Conservation (phyloP, 2,797 vertebrate genomes). For the Labroides dimidiatus region DNA sequence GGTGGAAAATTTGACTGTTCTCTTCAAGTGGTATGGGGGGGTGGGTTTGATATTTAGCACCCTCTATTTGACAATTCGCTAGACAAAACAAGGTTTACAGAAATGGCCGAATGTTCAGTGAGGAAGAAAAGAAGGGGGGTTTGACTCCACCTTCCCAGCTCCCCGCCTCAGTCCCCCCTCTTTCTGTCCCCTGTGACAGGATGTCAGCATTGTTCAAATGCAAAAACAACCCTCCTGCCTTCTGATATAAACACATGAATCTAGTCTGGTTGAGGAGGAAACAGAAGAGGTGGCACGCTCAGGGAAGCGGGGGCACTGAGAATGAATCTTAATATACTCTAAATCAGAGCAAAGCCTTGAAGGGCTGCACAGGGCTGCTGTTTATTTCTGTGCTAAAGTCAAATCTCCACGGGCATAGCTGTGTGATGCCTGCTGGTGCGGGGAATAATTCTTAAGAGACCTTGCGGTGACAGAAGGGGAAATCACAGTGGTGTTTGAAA, state of each 20-base stretch:
- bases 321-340: slow-evolving; percentile 78
- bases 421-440: slow-evolving; percentile 74
- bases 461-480: slow-evolving; percentile 79
- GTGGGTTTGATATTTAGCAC: slow-evolving; percentile 61
- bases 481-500: slow-evolving; percentile 77
- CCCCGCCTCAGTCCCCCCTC: slow-evolving; percentile 39
- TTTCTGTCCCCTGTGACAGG: slow-evolving; percentile 65
- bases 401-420: slow-evolving; percentile 71
- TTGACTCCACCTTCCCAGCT: slow-evolving; percentile 31
- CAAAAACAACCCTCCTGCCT: slow-evolving; percentile 67
- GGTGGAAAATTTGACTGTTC: slow-evolving; percentile 73
- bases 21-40: slow-evolving; percentile 55
- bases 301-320: slow-evolving; percentile 64
- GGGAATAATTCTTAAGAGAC: slow-evolving; percentile 77
- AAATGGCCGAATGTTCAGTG: slow-evolving; percentile 62
- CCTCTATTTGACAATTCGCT: slow-evolving; percentile 56
- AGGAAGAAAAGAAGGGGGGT: slow-evolving; percentile 41
- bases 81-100: slow-evolving; percentile 69
- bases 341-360: slow-evolving; percentile 77
- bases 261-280: slow-evolving; percentile 68
- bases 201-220: slow-evolving; percentile 77
- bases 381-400: slow-evolving; percentile 77
- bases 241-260: slow-evolving; percentile 73
- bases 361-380: slow-evolving; percentile 68
- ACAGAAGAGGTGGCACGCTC: slow-evolving; percentile 71